A percentile compares a stretch with the other conserved stretches of the same genome.
Conservation (phyloP, 2,113 vertebrate species). For the Melanerpes aurifrons region DNA sequence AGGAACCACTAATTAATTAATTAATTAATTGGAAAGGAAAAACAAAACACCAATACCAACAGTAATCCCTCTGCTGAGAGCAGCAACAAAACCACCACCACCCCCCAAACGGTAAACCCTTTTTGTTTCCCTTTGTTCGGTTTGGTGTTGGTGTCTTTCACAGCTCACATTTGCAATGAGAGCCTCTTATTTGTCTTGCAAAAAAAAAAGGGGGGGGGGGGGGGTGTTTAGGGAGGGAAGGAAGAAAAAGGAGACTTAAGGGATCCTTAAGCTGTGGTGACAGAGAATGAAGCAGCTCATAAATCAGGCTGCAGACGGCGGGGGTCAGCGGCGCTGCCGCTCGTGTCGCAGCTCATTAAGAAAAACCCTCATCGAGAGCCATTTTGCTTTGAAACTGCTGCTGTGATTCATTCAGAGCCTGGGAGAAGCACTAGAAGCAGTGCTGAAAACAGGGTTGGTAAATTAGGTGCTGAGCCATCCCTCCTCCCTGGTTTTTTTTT, state of each 20-base stretch:
- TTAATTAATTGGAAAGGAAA: not conserved
- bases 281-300: not conserved
- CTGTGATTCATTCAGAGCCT: not conserved
- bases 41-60: not conserved
- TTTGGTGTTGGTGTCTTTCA: not conserved
- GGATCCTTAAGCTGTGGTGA: not conserved
- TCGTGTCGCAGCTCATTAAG: not conserved
- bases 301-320: not conserved
- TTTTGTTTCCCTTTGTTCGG: not conserved
- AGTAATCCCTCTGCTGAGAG: conserved; percentile 20
- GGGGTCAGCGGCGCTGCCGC: not conserved
- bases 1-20: not conserved
- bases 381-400: not conserved
- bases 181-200: conserved; percentile 5
- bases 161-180: conserved; percentile 4
- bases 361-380: not conserved
- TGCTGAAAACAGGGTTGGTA: not conserved
- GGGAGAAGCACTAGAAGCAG: not conserved
- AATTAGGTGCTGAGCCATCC: not conserved
- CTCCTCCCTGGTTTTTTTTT: not conserved
- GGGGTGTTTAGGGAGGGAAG: not conserved
- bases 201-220: not conserved
- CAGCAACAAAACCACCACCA: not conserved
- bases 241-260: not conserved
- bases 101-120: too few species aligned